These are phyloP conservation scores for Apamea crenata DNA, from an alignment of 2,888 invertebrate species.

Conservation along the genomic window DNA sequence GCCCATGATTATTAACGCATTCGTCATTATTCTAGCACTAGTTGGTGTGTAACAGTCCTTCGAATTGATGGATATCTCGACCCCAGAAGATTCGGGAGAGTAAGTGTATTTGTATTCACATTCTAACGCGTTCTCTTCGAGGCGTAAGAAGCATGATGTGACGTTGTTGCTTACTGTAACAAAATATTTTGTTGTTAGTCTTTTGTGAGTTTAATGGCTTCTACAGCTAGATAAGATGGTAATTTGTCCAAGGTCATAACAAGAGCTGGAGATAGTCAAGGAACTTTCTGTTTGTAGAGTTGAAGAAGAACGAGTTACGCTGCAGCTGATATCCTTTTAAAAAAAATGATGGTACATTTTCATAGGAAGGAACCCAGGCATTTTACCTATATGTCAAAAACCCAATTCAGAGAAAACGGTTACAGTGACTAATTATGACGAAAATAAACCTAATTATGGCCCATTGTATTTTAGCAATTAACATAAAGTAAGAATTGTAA, in stretches of 20 bases:
- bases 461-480: background rate
- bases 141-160: slow-evolving; percentile 81
- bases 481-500: background rate
- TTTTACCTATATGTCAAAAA: background rate
- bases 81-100: slow-evolving; percentile 76
- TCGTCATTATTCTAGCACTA: slow-evolving; percentile 81
- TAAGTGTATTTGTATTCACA: slow-evolving; percentile 87
- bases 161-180: slow-evolving; percentile 74
- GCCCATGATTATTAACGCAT: slow-evolving; percentile 81
- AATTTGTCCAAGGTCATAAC: background rate
- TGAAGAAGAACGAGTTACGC: background rate
- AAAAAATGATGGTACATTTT: background rate
- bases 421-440: background rate
- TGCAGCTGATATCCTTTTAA: background rate
- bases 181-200: background rate
- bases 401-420: background rate
- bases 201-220: background rate
- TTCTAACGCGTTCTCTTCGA: slow-evolving; percentile 75
- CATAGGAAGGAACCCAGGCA: background rate
- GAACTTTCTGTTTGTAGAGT: background rate
- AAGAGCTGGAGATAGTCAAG: background rate
- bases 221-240: background rate
- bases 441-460: too few relatives aligned
- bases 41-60: slow-evolving; percentile 82
- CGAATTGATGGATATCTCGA: slow-evolving; percentile 82